These are phyloP conservation scores for Oscheius sp. DNA, from an alignment of 2,888 invertebrate species.

Conservation along the genomic window DNA sequence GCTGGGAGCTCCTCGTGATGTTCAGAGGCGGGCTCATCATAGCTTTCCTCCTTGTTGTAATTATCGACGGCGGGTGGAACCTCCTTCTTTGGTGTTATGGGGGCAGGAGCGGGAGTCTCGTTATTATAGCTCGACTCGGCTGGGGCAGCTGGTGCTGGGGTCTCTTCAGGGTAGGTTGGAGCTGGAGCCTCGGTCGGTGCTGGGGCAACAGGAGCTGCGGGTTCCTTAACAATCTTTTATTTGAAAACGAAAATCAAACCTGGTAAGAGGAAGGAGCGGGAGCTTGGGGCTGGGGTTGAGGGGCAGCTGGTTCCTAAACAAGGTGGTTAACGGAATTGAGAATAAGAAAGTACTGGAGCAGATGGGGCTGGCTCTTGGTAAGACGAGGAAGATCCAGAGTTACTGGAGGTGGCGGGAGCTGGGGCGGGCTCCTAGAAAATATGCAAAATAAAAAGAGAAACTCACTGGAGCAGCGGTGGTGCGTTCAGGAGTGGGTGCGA, in stretches of 20 bases:
- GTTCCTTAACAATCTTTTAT: not conserved
- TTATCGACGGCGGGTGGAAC: constrained; percentile 2
- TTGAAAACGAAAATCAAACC: not conserved
- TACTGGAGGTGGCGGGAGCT: not conserved
- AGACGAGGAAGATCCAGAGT: not conserved
- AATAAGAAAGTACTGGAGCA: not conserved
- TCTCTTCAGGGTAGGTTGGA: not conserved
- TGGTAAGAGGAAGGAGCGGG: not conserved
- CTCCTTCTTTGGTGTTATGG: constrained; percentile 1
- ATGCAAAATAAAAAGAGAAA: not conserved
- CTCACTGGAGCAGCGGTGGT: not conserved
- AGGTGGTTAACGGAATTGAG: no score
- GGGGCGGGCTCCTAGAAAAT: not conserved
- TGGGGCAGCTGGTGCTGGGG: not conserved
- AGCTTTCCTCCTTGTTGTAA: constrained; percentile 1
- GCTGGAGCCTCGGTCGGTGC: not conserved
- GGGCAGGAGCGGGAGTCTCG: constrained; percentile 3
- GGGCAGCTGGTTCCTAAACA: not conserved
- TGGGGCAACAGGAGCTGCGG: not conserved
- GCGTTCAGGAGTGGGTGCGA: not conserved
- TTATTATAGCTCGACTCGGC: not conserved
- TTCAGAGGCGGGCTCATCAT: constrained; percentile 3
- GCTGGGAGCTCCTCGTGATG: constrained; percentile 10
- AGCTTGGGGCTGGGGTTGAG: constrained; percentile 11
- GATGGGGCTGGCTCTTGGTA: no score